Conservation (phyloP, 2,888 invertebrate species). For the Ennomos fuscantarius region DNA sequence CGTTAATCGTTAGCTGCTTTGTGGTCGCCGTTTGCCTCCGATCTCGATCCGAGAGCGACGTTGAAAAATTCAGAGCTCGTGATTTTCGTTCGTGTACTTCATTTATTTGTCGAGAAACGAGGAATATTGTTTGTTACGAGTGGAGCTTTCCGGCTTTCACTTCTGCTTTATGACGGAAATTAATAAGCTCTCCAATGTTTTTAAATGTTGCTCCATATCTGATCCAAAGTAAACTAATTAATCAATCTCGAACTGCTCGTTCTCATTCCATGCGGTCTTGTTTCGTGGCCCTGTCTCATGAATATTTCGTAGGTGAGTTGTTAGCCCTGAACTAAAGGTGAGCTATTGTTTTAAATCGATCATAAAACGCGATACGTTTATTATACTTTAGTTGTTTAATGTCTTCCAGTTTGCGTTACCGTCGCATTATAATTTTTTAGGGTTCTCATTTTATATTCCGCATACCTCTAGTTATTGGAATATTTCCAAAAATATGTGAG, state of each 20-base stretch:
- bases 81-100: conserved; percentile 80
- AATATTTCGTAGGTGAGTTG: conserved; percentile 27
- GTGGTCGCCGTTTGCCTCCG: conserved; percentile 68
- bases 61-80: conserved; percentile 81
- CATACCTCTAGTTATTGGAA: conserved; percentile 36
- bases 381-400: conserved; percentile 15
- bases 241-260: conserved; percentile 22
- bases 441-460: conserved; percentile 28
- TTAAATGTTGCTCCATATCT: conserved; percentile 17
- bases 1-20: conserved; percentile 74
- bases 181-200: conserved; percentile 28
- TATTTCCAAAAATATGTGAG: conserved; percentile 61
- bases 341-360: conserved; percentile 33
- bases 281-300: conserved; percentile 16
- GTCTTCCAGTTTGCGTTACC: conserved; percentile 9
- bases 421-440: conserved; percentile 22
- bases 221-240: conserved; percentile 23
- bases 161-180: conserved; percentile 51
- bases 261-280: conserved; percentile 14
- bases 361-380: conserved; percentile 24
- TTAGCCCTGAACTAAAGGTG: conserved; percentile 28
- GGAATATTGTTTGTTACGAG: conserved; percentile 68
- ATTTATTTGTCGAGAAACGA: conserved; percentile 70
- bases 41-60: conserved; percentile 72
- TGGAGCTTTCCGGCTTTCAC: conserved; percentile 46